Conservation (phyloP, 2,888 invertebrate species). For the Clunio marinus region DNA sequence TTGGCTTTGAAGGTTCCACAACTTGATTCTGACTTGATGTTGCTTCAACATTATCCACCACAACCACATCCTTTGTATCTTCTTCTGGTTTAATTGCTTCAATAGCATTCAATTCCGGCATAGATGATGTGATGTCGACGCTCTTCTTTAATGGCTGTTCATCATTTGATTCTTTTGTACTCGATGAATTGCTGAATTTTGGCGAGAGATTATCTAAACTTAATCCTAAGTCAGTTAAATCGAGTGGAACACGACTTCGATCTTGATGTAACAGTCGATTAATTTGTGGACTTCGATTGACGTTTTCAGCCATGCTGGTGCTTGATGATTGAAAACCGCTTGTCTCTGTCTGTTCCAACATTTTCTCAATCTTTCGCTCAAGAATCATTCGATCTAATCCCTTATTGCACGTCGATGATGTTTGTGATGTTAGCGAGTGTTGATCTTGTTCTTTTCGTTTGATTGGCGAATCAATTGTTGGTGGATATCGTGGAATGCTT, state of each 20-base stretch:
- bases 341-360: constrained; percentile 41
- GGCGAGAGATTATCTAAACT: constrained; percentile 57
- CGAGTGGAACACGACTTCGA: constrained; percentile 58
- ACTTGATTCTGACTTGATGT: neutral
- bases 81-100: constrained; percentile 45
- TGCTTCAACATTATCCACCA: neutral
- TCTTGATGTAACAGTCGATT: constrained; percentile 60
- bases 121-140: constrained; percentile 54
- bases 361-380: constrained; percentile 46
- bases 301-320: neutral
- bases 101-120: constrained; percentile 55
- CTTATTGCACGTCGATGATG: constrained; percentile 43
- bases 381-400: constrained; percentile 46
- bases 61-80: constrained; percentile 46
- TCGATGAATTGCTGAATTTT: constrained; percentile 44
- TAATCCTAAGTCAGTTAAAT: constrained; percentile 56
- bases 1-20: constrained; percentile 20
- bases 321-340: constrained; percentile 25
- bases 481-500: neutral
- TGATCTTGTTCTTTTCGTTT: constrained; percentile 22
- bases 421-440: constrained; percentile 30
- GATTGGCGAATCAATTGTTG: constrained; percentile 38
- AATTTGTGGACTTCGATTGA: constrained; percentile 52
- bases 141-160: constrained; percentile 45
- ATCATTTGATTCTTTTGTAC: constrained; percentile 42